Conservation (phyloP, 1,140 invertebrate species). For the Papilio glaucus region DNA sequence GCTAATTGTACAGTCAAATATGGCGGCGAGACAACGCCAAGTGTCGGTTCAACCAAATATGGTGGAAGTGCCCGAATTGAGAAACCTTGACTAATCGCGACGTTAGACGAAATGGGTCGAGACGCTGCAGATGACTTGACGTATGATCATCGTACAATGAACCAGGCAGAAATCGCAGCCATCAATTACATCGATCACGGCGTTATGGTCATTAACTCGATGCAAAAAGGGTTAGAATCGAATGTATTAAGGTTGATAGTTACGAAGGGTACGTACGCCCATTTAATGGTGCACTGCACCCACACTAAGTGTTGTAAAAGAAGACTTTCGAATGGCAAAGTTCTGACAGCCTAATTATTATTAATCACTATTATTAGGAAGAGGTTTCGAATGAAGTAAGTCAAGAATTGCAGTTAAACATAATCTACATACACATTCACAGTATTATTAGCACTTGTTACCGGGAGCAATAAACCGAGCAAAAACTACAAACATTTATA, state of each 20-base stretch:
- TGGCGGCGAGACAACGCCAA: constrained; percentile 65
- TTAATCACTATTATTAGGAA: constrained; percentile 7
- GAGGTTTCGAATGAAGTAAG: neutral
- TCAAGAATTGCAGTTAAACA: constrained; percentile 2
- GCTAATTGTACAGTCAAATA: constrained; percentile 71
- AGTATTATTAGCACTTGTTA: neutral
- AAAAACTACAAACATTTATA: too few relatives aligned
- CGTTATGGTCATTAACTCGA: neutral
- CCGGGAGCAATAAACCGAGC: too few relatives aligned
- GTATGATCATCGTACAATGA: constrained; percentile 28
- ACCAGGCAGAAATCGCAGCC: constrained; percentile 22
- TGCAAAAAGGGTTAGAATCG: constrained; percentile 8
- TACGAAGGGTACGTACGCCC: constrained; percentile 22
- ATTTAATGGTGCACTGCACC: constrained; percentile 34
- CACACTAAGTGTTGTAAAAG: constrained; percentile 31
- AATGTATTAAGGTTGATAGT: neutral
- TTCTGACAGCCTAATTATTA: constrained; percentile 35
- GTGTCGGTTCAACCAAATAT: constrained; percentile 58
- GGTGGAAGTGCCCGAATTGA: constrained; percentile 54
- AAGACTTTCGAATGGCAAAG: constrained; percentile 34
- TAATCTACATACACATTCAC: neutral
- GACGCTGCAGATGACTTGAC: constrained; percentile 42
- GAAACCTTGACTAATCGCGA: constrained; percentile 72
- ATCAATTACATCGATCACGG: constrained; percentile 20
- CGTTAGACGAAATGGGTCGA: constrained; percentile 58